Evolutionary conservation across 1,140 invertebrate genomes (phyloP), one percentile per base, ranked within the genome.

Genomic region (Hesperophylax magnus): DNA sequence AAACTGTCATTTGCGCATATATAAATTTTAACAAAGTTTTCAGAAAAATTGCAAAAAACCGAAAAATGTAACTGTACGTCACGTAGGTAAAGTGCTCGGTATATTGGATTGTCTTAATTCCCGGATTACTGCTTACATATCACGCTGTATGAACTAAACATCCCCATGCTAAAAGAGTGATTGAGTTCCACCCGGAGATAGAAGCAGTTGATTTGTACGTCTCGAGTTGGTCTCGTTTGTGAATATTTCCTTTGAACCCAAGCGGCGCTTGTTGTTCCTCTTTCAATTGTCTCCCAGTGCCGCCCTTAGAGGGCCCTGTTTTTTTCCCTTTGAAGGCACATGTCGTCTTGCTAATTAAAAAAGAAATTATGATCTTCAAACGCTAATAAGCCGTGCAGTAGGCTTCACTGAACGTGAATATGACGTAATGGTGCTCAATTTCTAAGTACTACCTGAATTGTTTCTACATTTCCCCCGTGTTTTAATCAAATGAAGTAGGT

Each of bases 261-360:
- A 71, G 60, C 47, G 56, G 15, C 58, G 67, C 78, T 80, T 79
- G 78, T 79, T 79, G 27, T 75, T 53, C 78, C 78, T 53, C 63
- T 61, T 72, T 56, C 67, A 74, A 80, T 80, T 80, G 78, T 80
- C 67, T 53, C 65, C 78, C 56, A 22, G 18, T 53, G 18, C 65
- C 54, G 20, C 34, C 58, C 27, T 2, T 61, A 0, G 14, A 47
- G 56, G 75, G 58, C 54, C 31, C 22, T 47, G 47, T 75, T 75
- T 53, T 20, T 72, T 77, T 31, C 72, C 75, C 75, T 77, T 79
- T 79, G 78, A 79, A 9, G 67, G 24, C 65, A 61, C 78, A 72
- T 71, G 69, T 72, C 65, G 78, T 79, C 78, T 80, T 80, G 78
- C 78, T 80, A 80, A 80, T 80, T 80, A 80, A 80, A 80, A 80